Conservation (phyloP, 2,797 vertebrate species). For the Aldrovandia affinis region DNA sequence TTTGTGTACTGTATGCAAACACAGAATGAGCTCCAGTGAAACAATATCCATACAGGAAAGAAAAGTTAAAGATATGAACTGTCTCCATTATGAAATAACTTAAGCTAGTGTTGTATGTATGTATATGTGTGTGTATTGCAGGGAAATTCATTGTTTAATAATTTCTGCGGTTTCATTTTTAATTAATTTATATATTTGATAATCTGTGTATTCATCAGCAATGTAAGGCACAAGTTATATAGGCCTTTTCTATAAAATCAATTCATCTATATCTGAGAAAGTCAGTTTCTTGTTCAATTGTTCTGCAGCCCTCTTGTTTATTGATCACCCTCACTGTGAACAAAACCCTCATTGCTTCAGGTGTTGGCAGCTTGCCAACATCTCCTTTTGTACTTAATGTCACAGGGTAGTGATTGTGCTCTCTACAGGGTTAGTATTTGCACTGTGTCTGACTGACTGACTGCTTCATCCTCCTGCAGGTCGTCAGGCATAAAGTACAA, state of each 20-base stretch:
- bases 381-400: background rate
- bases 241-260: background rate
- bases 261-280: background rate
- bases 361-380: background rate
- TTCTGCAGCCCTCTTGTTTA: background rate
- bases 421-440: background rate
- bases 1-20: background rate
- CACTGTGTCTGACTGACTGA: background rate
- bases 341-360: too few species aligned
- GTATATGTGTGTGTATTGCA: background rate
- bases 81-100: background rate
- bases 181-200: background rate
- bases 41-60: background rate
- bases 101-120: background rate
- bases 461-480: constrained; percentile 68
- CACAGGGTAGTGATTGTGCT: background rate
- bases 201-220: background rate
- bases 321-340: too few species aligned
- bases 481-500: constrained; percentile 85
- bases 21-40: background rate
- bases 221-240: background rate
- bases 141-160: background rate
- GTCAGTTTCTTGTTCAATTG: background rate
- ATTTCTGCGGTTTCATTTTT: background rate
- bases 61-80: background rate